Conservation (phyloP, 2,888 invertebrate species). For the Neoaliturus tenellus region DNA sequence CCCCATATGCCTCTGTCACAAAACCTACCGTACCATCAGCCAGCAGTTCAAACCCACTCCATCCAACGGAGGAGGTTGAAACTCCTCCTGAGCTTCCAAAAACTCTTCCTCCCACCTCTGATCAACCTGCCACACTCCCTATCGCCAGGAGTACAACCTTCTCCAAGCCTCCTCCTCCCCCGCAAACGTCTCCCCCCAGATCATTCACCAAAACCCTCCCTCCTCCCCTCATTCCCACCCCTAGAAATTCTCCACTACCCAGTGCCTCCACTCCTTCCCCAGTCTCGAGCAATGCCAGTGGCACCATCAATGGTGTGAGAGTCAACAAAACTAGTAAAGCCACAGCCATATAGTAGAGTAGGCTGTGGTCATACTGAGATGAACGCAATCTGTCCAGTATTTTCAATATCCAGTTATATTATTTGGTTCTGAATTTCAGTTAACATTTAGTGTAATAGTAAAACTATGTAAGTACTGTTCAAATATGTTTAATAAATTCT, state of each 20-base stretch:
- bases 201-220: constrained; percentile 8
- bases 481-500: too few species aligned
- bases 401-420: too few species aligned
- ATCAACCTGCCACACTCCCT: neutral
- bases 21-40: neutral
- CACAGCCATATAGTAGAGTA: constrained; percentile 49
- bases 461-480: too few species aligned
- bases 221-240: constrained; percentile 10
- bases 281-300: constrained; percentile 9
- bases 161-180: constrained; percentile 1
- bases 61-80: neutral
- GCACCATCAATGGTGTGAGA: constrained; percentile 1
- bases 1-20: neutral
- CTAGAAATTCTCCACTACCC: neutral
- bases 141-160: neutral
- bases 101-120: constrained; percentile 31
- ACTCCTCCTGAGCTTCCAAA: constrained; percentile 35
- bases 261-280: constrained; percentile 9
- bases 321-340: constrained; percentile 46
- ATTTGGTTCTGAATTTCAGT: too few species aligned
- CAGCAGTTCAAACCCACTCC: neutral
- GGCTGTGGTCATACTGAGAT: too few species aligned
- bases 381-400: too few species aligned
- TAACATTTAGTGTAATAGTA: too few species aligned
- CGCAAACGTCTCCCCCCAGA: neutral